These are phyloP conservation scores for Ispidina lecontei DNA, from an alignment of 2,797 vertebrate species.

Conservation along the genomic window DNA sequence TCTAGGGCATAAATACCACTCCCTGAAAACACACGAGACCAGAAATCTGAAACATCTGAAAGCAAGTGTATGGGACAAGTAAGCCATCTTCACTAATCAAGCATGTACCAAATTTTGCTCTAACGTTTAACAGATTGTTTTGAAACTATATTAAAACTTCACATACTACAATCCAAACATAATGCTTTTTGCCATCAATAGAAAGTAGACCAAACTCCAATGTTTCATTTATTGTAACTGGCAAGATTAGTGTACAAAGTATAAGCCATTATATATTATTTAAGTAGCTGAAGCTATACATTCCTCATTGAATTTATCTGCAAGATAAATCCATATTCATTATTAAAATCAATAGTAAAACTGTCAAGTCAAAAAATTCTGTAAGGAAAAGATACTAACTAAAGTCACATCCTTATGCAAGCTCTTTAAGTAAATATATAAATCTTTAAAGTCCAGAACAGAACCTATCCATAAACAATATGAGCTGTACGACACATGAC, in stretches of 20 bases:
- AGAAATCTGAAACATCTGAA: neutral
- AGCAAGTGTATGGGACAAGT: neutral
- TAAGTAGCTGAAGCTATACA: neutral
- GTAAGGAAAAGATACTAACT: neutral
- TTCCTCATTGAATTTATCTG: neutral
- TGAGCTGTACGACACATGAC: neutral
- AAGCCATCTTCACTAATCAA: neutral
- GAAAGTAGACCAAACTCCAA: neutral
- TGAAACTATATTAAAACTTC: neutral
- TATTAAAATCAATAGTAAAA: neutral
- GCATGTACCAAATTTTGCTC: neutral
- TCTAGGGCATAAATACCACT: slow-evolving; percentile 57
- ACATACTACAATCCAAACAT: neutral
- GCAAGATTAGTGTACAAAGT: neutral
- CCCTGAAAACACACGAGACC: neutral
- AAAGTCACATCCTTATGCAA: neutral
- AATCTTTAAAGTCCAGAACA: neutral
- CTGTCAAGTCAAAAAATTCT: neutral
- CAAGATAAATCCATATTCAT: neutral
- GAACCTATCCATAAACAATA: neutral
- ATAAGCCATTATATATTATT: neutral
- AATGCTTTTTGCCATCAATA: neutral
- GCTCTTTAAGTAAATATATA: neutral
- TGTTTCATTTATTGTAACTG: neutral
- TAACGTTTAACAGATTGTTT: neutral